A percentile compares a stretch with the other conserved stretches of the same genome.
Conservation (phyloP, 2,888 invertebrate genomes). For the Calliphora vomitoria region DNA sequence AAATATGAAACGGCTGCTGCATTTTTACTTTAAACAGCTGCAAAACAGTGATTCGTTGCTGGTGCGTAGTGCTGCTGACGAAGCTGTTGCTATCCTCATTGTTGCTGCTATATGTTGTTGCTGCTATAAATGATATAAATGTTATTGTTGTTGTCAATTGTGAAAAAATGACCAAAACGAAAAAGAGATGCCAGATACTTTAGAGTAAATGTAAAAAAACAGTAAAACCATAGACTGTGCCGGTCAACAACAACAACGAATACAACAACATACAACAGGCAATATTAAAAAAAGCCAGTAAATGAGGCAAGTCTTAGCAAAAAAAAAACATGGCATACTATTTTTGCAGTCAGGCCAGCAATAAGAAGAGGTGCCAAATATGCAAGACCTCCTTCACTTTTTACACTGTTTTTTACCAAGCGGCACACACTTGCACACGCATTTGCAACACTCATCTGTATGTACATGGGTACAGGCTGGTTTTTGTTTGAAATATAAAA, state of each 20-base stretch:
- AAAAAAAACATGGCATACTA: conserved; percentile 47
- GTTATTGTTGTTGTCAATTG: conserved; percentile 63
- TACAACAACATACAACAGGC: conserved; percentile 23
- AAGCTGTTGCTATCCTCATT: background rate
- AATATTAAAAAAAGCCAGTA: conserved; percentile 56
- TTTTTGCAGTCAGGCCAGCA: conserved; percentile 7
- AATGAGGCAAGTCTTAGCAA: conserved; percentile 70
- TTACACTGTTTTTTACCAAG: conserved; percentile 32
- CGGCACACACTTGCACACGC: background rate
- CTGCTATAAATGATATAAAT: conserved; percentile 39
- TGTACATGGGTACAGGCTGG: background rate
- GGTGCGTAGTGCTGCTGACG: conserved; percentile 31
- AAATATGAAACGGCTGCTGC: conserved; percentile 8
- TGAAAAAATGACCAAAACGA: conserved; percentile 74
- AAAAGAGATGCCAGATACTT: conserved; percentile 74
- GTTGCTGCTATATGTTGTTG: conserved; percentile 48
- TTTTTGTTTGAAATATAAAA: background rate
- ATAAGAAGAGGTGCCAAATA: conserved; percentile 61
- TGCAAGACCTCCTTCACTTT: conserved; percentile 70
- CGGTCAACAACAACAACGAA: conserved; percentile 11
- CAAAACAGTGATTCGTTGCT: conserved; percentile 56
- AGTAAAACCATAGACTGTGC: conserved; percentile 71
- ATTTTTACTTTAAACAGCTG: conserved; percentile 40
- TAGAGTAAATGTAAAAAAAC: conserved; percentile 72
- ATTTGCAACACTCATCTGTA: background rate